A percentile compares a stretch with the other conserved stretches of the same genome.
Conservation (phyloP, 2,113 vertebrate species). For the Macroglossus sobrinus region DNA sequence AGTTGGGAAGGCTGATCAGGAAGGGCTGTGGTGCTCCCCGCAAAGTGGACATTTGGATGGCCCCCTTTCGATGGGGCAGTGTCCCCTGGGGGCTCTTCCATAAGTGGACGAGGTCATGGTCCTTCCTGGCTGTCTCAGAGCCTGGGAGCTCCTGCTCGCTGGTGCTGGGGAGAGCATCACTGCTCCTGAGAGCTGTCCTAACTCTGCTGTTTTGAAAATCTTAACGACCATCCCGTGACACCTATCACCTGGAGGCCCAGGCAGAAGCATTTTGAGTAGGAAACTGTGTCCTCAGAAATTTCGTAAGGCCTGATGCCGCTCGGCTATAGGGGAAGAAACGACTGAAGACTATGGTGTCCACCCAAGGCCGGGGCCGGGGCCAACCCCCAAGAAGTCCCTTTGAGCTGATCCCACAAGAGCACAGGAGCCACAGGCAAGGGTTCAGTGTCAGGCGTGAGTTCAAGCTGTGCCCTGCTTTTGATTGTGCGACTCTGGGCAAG, state of each 20-base stretch:
- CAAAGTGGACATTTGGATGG: background rate
- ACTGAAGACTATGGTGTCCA: background rate
- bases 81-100: background rate
- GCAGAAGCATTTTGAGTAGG: background rate
- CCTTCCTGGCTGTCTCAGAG: too few relatives aligned
- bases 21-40: too few relatives aligned
- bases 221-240: background rate
- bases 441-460: background rate
- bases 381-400: background rate
- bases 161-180: accelerated
- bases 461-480: background rate
- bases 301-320: accelerated
- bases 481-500: background rate
- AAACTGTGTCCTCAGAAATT: background rate
- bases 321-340: background rate
- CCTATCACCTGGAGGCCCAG: background rate
- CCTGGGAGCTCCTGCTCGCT: background rate
- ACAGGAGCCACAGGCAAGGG: background rate
- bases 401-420: background rate
- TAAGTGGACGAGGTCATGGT: background rate
- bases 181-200: background rate
- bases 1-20: background rate
- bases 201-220: background rate
- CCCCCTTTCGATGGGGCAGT: background rate
- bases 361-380: background rate